Percentiles rank a stretch among this genome's conserved stretches.
These are phyloP conservation scores for Nasonovia ribisnigri DNA, from an alignment of 2,888 invertebrate species.

Conservation along the genomic window DNA sequence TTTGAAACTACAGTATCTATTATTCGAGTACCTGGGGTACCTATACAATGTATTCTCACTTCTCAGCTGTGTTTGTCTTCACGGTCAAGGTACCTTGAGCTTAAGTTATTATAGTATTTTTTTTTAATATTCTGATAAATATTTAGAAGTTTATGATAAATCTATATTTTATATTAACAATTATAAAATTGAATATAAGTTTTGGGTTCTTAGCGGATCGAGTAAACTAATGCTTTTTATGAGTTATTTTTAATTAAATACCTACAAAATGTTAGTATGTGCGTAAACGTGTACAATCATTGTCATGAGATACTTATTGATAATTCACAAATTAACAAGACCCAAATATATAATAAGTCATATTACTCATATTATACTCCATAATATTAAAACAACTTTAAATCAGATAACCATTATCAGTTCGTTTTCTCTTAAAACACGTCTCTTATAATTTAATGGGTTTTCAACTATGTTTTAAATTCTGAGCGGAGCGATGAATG, in stretches of 20 bases:
- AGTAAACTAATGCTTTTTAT: neutral
- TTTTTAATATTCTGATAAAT: too few relatives aligned
- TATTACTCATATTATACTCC: neutral
- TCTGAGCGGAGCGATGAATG: too few relatives aligned
- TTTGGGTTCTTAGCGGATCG: neutral
- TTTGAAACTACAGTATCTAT: neutral
- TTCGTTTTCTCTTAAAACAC: too few relatives aligned
- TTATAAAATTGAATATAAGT: neutral
- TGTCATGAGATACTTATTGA: neutral
- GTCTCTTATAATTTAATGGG: neutral
- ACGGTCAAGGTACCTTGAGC: neutral
- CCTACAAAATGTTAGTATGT: too few relatives aligned
- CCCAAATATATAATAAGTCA: too few relatives aligned
- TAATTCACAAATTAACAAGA: neutral
- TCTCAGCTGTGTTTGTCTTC: neutral
- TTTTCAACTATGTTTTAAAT: neutral
- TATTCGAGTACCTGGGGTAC: neutral
- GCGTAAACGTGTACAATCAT: neutral
- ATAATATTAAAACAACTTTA: neutral
- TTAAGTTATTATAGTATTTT: too few relatives aligned
- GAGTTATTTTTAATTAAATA: too few relatives aligned
- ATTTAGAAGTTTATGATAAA: too few relatives aligned
- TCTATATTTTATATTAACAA: neutral
- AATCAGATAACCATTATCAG: neutral
- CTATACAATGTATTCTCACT: neutral